Conservation (phyloP, 2,113 vertebrate genomes). For the Calonectris borealis region DNA sequence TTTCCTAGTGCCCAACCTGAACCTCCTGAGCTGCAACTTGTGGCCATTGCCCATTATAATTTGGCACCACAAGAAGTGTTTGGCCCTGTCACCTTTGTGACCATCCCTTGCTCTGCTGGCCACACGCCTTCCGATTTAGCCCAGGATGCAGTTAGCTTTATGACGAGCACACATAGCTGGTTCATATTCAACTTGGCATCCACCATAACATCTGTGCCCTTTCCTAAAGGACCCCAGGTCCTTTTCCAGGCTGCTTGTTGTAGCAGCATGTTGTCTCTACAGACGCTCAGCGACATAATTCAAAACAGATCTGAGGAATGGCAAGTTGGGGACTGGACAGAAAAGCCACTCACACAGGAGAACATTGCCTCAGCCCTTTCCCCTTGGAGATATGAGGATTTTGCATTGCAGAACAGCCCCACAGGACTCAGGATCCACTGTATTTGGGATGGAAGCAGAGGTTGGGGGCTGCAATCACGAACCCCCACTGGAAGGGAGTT, state of each 20-base stretch:
- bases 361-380: background rate
- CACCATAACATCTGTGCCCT: background rate
- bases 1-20: background rate
- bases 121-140: background rate
- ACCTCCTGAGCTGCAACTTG: background rate
- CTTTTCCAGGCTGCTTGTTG: background rate
- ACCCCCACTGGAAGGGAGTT: background rate
- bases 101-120: background rate
- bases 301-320: background rate
- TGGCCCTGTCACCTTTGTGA: background rate
- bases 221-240: background rate
- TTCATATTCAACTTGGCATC: background rate
- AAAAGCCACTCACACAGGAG: background rate
- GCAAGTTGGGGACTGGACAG: background rate
- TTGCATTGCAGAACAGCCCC: background rate
- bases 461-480: background rate
- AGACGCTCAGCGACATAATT: background rate
- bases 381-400: background rate
- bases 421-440: background rate
- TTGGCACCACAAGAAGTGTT: background rate
- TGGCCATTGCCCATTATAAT: background rate
- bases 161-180: background rate
- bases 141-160: background rate
- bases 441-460: background rate
- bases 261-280: background rate